Evolutionary conservation across 2,113 vertebrate genomes (phyloP).

Genomic region (Riparia riparia): DNA sequence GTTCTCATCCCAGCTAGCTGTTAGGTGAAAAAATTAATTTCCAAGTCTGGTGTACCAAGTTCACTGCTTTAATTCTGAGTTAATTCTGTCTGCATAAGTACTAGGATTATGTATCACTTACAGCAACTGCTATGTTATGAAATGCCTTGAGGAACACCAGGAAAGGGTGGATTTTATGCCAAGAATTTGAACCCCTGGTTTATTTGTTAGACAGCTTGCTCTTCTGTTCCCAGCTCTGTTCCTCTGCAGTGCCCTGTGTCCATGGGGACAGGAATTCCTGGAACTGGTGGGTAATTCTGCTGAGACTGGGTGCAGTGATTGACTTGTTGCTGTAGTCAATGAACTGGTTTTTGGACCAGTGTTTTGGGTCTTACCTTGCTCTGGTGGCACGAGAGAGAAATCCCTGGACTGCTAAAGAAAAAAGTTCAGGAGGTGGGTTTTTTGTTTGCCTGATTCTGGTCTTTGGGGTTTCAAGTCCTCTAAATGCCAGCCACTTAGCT

Average conservation of each 20-base stretch:
- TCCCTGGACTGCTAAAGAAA: neutral
- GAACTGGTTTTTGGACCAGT: neutral
- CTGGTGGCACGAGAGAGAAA: neutral
- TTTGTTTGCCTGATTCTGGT: neutral
- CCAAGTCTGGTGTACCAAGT: neutral
- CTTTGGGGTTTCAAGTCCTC: neutral
- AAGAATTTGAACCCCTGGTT: neutral
- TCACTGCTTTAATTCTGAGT: constrained; percentile 12
- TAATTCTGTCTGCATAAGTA: constrained; percentile 8
- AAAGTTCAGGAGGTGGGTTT: neutral
- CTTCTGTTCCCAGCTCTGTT: neutral
- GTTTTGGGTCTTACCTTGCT: neutral
- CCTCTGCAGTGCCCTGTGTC: neutral
- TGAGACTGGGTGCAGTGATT: neutral
- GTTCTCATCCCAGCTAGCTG: neutral
- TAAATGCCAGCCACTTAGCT: neutral
- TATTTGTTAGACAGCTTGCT: neutral
- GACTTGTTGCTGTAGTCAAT: neutral
- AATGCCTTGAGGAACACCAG: neutral
- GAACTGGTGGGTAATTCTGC: neutral
- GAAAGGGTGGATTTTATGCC: neutral
- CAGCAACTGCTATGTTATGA: neutral
- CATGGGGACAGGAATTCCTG: neutral
- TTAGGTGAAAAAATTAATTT: constrained; percentile 48
- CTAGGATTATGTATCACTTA: neutral